phyloP scores from a whole-genome alignment of 2,888 invertebrate genomes.

The Phlogophora meticulosa region DNA sequence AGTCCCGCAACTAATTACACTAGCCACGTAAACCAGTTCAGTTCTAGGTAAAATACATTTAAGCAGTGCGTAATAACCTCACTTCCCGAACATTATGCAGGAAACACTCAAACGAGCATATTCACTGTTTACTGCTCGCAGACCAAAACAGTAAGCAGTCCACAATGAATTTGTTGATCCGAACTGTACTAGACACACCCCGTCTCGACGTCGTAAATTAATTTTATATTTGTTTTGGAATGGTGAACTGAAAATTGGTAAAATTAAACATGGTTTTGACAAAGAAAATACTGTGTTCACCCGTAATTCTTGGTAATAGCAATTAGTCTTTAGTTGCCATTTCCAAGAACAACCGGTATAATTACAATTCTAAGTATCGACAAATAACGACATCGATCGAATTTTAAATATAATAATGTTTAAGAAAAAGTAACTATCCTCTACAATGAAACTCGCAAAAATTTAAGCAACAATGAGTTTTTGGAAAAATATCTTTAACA shows the following conservation, averaged over 20 bases:
- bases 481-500: too few relatives aligned
- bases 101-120: conserved; percentile 62
- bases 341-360: too few relatives aligned
- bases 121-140: conserved; percentile 56
- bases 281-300: not conserved
- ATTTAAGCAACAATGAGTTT: too few relatives aligned
- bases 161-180: conserved; percentile 55
- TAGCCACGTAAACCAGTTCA: conserved; percentile 15
- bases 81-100: conserved; percentile 68
- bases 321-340: not conserved
- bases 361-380: too few relatives aligned
- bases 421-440: too few relatives aligned
- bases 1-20: conserved; percentile 12
- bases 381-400: too few relatives aligned
- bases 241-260: conserved; percentile 18
- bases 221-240: conserved; percentile 25
- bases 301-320: not conserved
- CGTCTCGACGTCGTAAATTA: conserved; percentile 48
- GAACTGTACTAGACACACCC: conserved; percentile 31
- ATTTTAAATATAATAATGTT: too few relatives aligned
- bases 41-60: conserved; percentile 51
- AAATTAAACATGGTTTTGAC: not conserved
- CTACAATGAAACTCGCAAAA: too few relatives aligned
- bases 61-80: conserved; percentile 44
- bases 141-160: conserved; percentile 66